A percentile compares a stretch with the other conserved stretches of the same genome.
Evolutionary conservation across 2,113 vertebrate species (phyloP).

Genomic region (Hippocampus mohnikei): DNA sequence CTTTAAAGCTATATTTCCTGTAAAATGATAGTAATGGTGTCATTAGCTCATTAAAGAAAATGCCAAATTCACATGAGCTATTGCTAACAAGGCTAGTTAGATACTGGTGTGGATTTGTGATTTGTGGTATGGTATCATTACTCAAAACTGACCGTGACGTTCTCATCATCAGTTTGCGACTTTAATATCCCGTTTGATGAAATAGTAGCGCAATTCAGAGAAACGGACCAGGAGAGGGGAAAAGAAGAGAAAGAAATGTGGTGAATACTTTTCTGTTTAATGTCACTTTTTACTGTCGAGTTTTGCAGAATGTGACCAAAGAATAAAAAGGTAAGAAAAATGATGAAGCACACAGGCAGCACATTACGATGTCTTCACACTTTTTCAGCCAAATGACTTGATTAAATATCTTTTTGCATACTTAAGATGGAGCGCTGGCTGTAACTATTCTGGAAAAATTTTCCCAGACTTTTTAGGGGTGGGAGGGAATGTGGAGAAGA

Average conservation of each 20-base stretch:
- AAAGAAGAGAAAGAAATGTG: background rate
- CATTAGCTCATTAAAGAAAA: too few relatives aligned
- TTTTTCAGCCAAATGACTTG: background rate
- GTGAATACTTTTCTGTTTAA: slow-evolving; percentile 3
- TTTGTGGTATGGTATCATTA: background rate
- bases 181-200: background rate
- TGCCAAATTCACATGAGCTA: too few relatives aligned
- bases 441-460: background rate
- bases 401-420: slow-evolving; percentile 2
- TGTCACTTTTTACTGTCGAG: background rate
- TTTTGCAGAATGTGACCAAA: background rate
- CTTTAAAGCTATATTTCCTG: too few relatives aligned
- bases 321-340: background rate
- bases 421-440: background rate
- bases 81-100: background rate
- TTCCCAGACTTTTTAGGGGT: background rate
- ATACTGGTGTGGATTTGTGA: background rate
- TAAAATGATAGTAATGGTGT: too few relatives aligned
- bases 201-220: background rate
- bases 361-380: background rate
- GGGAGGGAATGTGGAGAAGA: background rate
- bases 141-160: background rate
- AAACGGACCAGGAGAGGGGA: background rate
- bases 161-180: background rate
- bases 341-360: background rate